These are phyloP conservation scores for Pygoscelis adeliae DNA, from an alignment of 2,113 vertebrate genomes.

Conservation along the genomic window DNA sequence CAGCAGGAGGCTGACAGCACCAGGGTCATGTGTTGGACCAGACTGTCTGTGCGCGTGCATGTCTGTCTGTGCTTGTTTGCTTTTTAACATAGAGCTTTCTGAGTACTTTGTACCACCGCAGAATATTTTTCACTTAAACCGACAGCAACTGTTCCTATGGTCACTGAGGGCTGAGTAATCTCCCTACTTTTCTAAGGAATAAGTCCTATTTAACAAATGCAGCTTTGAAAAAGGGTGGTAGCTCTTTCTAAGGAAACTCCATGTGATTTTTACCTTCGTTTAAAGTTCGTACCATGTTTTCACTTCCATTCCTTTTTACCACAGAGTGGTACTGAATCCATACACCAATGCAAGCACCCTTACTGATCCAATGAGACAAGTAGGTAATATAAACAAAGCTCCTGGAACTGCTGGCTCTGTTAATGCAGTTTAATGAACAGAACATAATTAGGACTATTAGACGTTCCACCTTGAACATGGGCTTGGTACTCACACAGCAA, in stretches of 20 bases:
- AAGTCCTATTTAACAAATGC: not conserved
- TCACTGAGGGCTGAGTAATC: not conserved
- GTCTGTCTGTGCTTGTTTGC: slow-evolving; percentile 7
- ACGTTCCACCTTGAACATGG: not conserved
- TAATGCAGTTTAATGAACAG: slow-evolving; percentile 31
- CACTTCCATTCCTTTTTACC: not conserved
- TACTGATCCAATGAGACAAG: slow-evolving; percentile 16
- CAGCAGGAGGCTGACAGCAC: not conserved
- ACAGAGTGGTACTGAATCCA: not conserved
- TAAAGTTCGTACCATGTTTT: not conserved
- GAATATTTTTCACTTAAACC: not conserved
- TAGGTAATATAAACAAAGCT: slow-evolving; percentile 18
- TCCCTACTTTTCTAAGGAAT: not conserved
- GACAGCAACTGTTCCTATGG: not conserved
- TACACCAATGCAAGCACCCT: not conserved
- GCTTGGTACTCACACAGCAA: not conserved
- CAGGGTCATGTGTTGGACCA: not conserved
- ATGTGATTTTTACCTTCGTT: not conserved
- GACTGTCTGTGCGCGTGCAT: not conserved
- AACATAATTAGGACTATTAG: not conserved
- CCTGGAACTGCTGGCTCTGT: not conserved
- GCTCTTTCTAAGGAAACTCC: not conserved
- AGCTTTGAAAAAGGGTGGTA: not conserved
- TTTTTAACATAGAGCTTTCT: slow-evolving; percentile 10
- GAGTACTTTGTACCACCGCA: not conserved